These are phyloP conservation scores for Conus canariensis DNA, from an alignment of 2,888 invertebrate species.

Conservation along the genomic window DNA sequence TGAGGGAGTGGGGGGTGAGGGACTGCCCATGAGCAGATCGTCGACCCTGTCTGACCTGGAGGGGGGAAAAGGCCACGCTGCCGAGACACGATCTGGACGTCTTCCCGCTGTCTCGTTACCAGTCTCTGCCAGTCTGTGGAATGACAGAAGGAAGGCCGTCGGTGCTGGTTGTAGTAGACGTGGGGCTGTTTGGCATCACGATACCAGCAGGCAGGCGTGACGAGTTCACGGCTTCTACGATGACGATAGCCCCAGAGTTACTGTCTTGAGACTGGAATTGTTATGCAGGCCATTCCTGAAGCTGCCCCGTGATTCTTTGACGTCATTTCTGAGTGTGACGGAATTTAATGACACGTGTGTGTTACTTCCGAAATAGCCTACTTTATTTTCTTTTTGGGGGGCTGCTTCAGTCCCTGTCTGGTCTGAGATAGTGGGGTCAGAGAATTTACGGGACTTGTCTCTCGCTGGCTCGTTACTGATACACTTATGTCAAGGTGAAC, in stretches of 20 bases:
- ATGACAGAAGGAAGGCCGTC: too few relatives aligned
- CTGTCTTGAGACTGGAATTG: too few relatives aligned
- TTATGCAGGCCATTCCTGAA: too few relatives aligned
- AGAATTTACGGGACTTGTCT: not conserved
- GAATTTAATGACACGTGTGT: constrained; percentile 9
- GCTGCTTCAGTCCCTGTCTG: not conserved
- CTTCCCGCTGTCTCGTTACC: not conserved
- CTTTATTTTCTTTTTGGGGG: not conserved
- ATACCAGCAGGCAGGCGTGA: too few relatives aligned
- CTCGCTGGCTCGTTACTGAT: not conserved
- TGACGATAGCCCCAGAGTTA: too few relatives aligned
- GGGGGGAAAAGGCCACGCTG: not conserved
- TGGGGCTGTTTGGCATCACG: too few relatives aligned
- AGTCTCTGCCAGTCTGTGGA: not conserved
- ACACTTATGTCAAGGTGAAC: not conserved
- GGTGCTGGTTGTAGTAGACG: too few relatives aligned
- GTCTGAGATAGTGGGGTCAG: not conserved
- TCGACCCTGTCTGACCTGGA: not conserved
- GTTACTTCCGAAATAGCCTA: not conserved
- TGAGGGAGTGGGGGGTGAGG: too few relatives aligned
- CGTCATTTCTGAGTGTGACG: constrained; percentile 11
- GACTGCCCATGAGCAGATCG: not conserved
- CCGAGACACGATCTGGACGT: not conserved
- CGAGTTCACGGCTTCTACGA: too few relatives aligned
- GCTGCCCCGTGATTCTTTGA: not conserved